Evolutionary conservation across 2,888 invertebrate genomes (phyloP), one percentile per base, ranked within the genome.

Genomic region (Lysandra bellargus): DNA sequence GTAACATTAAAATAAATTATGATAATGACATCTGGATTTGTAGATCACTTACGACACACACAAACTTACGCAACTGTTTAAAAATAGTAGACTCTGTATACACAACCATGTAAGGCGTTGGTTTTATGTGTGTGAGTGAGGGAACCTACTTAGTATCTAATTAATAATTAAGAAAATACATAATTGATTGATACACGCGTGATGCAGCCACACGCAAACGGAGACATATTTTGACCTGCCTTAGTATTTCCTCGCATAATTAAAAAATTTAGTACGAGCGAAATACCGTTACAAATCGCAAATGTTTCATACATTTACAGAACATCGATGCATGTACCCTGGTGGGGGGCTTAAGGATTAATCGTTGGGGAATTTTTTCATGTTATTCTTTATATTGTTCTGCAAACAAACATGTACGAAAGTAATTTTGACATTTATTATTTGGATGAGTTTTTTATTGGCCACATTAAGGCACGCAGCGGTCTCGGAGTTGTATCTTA

Each of bases 311-410:
- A 23, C 23, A 64, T 17, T n/a, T 40, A 74, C 40, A 44, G 23
- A 74, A n/a, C n/a, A 7, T 74, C 49, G 33, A 30, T 49, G 64
- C 81, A 82, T 85, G 82, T 82, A 80, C 82, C 84, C 83, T 83
- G 83, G 87, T 87, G 85, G 88, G 91, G 88, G 88, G 85, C 83
- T 86, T 83, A 85, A 87, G 76, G 86, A 86, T 86, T 89, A 90
- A 89, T 91, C 89, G 86, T 86, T 73, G 57, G 33, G n/a, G 53
- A 17, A 12, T 30, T 75, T 49, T 49, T 44, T 75, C 30, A 44
- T 44, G 44, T 74, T 75, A 14, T 49, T 75, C 37, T 53, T 49
- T 49, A 75, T 75, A 30, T 49, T 75, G 53, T 75, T 49, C 49
- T 49, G 44, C 75, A 44, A 75, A 75, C 75, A 30, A 30, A 75